These are phyloP conservation scores for Polyommatus icarus DNA, from an alignment of 2,888 invertebrate genomes.

Conservation along the genomic window DNA sequence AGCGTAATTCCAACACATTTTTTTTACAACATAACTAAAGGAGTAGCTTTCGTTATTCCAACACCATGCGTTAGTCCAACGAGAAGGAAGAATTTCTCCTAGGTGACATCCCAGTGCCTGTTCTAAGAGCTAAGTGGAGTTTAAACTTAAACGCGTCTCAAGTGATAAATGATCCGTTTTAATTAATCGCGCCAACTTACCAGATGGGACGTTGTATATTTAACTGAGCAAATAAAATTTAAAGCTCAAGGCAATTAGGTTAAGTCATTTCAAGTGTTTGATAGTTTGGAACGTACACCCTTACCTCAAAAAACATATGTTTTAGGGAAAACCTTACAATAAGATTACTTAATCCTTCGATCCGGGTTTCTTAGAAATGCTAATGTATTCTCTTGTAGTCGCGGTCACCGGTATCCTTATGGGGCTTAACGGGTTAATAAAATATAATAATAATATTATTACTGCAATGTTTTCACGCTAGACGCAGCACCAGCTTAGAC, in stretches of 20 bases:
- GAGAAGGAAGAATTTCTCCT: not conserved
- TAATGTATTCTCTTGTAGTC: too few relatives aligned
- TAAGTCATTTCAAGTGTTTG: not conserved
- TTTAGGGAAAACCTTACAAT: not conserved
- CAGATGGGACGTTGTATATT: not conserved
- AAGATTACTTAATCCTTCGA: too few relatives aligned
- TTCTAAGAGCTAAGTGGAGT: conserved; percentile 9
- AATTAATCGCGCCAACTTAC: conserved; percentile 26
- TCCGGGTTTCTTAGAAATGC: too few relatives aligned
- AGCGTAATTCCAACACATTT: too few relatives aligned
- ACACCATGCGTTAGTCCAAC: not conserved
- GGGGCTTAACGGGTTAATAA: too few relatives aligned
- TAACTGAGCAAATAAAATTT: conserved; percentile 23
- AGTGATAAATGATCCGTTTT: conserved; percentile 25
- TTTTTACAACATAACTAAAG: too few relatives aligned
- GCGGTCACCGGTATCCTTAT: too few relatives aligned
- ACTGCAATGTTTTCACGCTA: too few relatives aligned
- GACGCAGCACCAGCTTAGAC: too few relatives aligned
- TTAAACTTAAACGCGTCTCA: conserved; percentile 16
- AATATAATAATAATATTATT: too few relatives aligned
- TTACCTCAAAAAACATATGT: too few relatives aligned
- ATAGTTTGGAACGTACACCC: not conserved
- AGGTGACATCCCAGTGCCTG: conserved; percentile 29
- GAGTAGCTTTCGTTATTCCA: not conserved
- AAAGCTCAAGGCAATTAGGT: not conserved